Base-by-base conservation (phyloP, 2,888 invertebrate species). In the Dynastes maya region DNA sequence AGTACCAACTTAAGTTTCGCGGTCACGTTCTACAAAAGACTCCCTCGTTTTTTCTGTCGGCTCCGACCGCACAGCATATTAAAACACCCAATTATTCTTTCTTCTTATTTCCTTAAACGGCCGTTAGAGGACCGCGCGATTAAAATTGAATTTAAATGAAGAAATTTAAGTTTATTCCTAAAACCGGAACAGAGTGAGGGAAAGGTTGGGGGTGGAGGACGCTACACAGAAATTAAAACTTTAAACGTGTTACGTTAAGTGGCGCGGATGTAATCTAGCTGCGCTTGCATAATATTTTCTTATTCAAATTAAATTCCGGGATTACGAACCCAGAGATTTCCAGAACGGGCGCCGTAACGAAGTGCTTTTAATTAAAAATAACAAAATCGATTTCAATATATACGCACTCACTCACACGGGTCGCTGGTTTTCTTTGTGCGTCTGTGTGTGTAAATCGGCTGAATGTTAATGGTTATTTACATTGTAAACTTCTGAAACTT, bases 251-350 rank as follows among this genome's bases (percentile, higher is more conserved):
- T 67, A 67, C 67, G 45, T 67, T 67, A 67, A 67, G 67, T 67
- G 67, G 67, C 67, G 67, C 49, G 67, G 67, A 49, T 67, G 67
- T 67, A 67, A 67, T 67, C 67, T 67, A 67, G 67, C 49, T 32
- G 67, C 45, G 45, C 63, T 63, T 32, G 45, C 49, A 49, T 49
- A 67, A 49, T 67, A 67, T 67, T 67, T 67, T 49, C 67, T 67
- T 67, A 67, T 67, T 67, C 67, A 67, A 67, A 67, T 67, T 45
- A 67, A 67, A 67, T 67, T 67, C 67, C 67, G 49, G 63, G 67
- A 67, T 67, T 67, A 67, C 67, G 67, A 27, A 45, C n/a, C 22
- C 67, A 27, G 49, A 67, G 65, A 67, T 67, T 67, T 67, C 22
- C 67, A 22, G 45, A 27, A 45, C 45, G 27, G 6, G 64, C 37